phyloP scores from a whole-genome alignment of 2,113 vertebrate genomes.

The Cnemophilus loriae region DNA sequence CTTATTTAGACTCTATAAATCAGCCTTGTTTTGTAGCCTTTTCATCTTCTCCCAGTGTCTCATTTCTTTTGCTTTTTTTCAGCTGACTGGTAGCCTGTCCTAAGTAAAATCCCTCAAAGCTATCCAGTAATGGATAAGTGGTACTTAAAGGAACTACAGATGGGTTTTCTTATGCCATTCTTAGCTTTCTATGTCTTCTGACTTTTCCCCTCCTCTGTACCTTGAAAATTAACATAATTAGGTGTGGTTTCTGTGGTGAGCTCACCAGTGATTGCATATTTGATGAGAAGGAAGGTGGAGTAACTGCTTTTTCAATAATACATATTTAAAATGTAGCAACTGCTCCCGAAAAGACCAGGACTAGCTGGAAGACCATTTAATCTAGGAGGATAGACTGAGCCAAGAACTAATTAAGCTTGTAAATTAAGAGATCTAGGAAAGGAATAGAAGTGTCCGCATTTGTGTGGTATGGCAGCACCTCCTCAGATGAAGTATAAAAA shows the following conservation, averaged over 20 bases:
- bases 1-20: not conserved
- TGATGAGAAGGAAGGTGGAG: not conserved
- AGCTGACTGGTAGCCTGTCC: not conserved
- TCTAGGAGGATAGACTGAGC: not conserved
- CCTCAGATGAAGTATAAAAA: not conserved
- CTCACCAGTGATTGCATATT: not conserved
- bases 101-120: not conserved
- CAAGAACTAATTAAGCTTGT: not conserved
- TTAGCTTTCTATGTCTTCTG: not conserved
- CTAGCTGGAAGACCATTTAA: not conserved
- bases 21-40: not conserved
- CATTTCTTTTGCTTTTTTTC: not conserved
- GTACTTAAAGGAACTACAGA: not conserved
- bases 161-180: accelerated
- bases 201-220: not conserved
- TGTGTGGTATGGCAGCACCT: not conserved
- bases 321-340: not conserved
- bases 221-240: not conserved
- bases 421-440: not conserved
- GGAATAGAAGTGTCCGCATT: not conserved
- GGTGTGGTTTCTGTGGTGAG: not conserved
- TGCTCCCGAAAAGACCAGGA: not conserved
- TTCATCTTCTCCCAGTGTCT: not conserved
- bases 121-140: not conserved
- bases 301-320: not conserved